phyloP scores from a whole-genome alignment of 2,797 vertebrate species.

The Epinephelus awoara region DNA sequence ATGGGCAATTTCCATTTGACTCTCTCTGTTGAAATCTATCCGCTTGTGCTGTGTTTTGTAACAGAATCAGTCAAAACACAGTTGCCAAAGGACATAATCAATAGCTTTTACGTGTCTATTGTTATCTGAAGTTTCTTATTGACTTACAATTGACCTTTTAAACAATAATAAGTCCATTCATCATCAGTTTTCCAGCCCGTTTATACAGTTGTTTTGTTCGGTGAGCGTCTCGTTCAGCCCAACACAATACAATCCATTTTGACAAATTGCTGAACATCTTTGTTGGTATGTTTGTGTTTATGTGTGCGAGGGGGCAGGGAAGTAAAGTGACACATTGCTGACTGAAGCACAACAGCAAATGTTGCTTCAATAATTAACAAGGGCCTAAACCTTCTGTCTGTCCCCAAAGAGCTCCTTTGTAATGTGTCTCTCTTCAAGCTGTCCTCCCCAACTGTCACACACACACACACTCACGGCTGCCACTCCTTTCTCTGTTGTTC shows the following conservation, averaged over 20 bases:
- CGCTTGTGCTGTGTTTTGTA: constrained; percentile 30
- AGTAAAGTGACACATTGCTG: constrained; percentile 50
- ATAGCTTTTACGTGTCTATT: constrained; percentile 50
- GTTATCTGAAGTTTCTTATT: constrained; percentile 44
- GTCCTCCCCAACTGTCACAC: constrained; percentile 18
- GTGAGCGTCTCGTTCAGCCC: background rate
- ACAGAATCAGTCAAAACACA: constrained; percentile 62
- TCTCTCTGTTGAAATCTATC: constrained; percentile 33
- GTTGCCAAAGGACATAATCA: constrained; percentile 50
- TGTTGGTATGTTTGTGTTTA: constrained; percentile 36
- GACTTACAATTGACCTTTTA: constrained; percentile 43
- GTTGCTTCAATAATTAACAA: constrained; percentile 76
- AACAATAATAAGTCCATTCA: constrained; percentile 12
- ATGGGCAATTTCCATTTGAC: constrained; percentile 10
- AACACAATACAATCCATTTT: constrained; percentile 33
- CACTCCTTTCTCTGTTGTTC: background rate
- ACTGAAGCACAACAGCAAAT: constrained; percentile 67
- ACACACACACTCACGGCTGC: background rate
- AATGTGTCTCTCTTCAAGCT: constrained; percentile 32
- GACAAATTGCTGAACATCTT: constrained; percentile 45
- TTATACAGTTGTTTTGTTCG: background rate
- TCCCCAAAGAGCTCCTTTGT: constrained; percentile 33
- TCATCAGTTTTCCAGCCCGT: constrained; percentile 1
- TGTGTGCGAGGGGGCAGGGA: constrained; percentile 15
- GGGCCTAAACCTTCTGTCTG: constrained; percentile 46